Conservation (phyloP, 2,797 vertebrate genomes). For the Hoplostethus atlanticus region DNA sequence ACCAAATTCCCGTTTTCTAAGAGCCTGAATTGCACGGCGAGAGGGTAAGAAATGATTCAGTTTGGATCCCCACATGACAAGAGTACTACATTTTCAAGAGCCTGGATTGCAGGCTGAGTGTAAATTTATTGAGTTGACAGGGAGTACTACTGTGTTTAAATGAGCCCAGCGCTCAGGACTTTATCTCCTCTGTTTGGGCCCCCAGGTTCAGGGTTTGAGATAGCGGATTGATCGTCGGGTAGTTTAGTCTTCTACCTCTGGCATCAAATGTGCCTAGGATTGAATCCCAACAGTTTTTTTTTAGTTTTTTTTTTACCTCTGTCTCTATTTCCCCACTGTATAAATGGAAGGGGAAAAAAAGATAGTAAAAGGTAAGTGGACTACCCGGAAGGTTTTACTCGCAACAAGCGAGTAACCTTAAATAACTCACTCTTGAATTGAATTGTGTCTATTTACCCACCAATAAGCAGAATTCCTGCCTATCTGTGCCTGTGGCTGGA, state of each 20-base stretch:
- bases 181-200: conserved; percentile 10
- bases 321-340: no score
- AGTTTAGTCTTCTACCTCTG: conserved; percentile 17
- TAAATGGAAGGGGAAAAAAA: no score
- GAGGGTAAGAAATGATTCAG: conserved; percentile 14
- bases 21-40: neutral
- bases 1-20: neutral
- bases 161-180: conserved; percentile 8
- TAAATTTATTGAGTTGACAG: conserved; percentile 22
- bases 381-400: no score
- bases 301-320: neutral
- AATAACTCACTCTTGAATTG: no score
- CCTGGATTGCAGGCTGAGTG: conserved; percentile 10
- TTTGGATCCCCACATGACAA: no score
- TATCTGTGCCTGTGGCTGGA: no score
- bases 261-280: neutral
- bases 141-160: conserved; percentile 20
- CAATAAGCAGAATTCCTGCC: no score
- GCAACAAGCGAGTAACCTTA: no score
- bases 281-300: neutral
- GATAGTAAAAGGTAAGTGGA: no score
- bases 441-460: no score
- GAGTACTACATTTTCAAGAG: conserved; percentile 1
- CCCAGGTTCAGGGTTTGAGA: conserved; percentile 5
- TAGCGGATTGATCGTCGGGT: conserved; percentile 14